These are phyloP conservation scores for Papilio machaon DNA, from an alignment of 1,140 invertebrate genomes.

Conservation along the genomic window DNA sequence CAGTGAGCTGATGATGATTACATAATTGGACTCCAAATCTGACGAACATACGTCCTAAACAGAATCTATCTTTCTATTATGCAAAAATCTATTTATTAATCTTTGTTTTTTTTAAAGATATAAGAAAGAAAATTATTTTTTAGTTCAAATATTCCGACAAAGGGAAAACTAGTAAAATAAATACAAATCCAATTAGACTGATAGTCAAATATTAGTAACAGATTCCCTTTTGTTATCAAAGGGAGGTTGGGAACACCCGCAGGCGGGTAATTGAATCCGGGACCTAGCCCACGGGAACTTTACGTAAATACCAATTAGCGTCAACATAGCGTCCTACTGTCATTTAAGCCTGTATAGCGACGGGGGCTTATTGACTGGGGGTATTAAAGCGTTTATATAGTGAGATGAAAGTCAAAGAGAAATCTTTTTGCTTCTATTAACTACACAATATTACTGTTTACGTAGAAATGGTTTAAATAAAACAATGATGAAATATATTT, in stretches of 20 bases:
- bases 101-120: too few relatives aligned
- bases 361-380: background rate
- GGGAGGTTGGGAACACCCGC: background rate
- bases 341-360: background rate
- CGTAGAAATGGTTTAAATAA: too few relatives aligned
- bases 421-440: background rate
- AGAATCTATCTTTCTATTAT: too few relatives aligned
- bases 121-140: too few relatives aligned
- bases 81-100: too few relatives aligned
- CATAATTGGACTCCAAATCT: too few relatives aligned
- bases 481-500: too few relatives aligned
- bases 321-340: background rate
- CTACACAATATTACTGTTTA: too few relatives aligned
- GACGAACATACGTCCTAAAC: too few relatives aligned
- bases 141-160: too few relatives aligned
- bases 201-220: background rate
- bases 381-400: background rate
- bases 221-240: background rate
- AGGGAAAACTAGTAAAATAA: background rate
- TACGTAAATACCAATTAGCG: constrained; percentile 18
- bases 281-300: constrained; percentile 9
- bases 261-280: background rate
- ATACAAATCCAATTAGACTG: background rate
- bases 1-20: too few relatives aligned
- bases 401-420: background rate